Evolutionary conservation across 2,888 invertebrate species (phyloP).

Genomic region (Drosophila mimica): DNA sequence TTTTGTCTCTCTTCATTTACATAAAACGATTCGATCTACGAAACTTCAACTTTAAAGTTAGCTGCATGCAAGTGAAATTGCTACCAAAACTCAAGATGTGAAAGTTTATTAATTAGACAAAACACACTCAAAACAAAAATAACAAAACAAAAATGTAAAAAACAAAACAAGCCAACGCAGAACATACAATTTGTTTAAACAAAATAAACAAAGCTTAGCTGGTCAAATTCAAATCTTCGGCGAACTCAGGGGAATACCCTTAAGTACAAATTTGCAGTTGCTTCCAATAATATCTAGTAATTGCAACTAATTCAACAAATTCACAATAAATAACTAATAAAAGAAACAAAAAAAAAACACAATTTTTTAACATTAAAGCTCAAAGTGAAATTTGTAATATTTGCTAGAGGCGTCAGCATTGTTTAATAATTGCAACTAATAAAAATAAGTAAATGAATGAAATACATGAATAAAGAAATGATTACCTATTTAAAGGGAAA

Average conservation of each 20-base stretch:
- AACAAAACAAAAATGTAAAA: constrained; percentile 2
- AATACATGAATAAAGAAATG: too few species aligned
- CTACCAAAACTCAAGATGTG: constrained; percentile 60
- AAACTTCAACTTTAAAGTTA: constrained; percentile 13
- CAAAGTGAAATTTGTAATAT: background rate
- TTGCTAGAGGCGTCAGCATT: too few species aligned
- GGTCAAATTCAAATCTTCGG: background rate
- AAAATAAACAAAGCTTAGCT: background rate
- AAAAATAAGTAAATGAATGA: too few species aligned
- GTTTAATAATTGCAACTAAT: background rate
- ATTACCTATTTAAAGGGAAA: too few species aligned
- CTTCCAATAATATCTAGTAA: background rate
- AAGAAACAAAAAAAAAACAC: background rate
- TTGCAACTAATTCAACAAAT: background rate
- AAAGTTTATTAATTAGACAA: constrained; percentile 77
- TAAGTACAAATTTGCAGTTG: background rate
- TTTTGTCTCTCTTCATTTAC: constrained; percentile 56
- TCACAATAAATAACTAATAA: background rate
- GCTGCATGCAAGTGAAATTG: constrained; percentile 70
- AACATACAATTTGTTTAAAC: background rate
- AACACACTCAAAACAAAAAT: constrained; percentile 16
- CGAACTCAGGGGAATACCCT: background rate
- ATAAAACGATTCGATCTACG: constrained; percentile 65
- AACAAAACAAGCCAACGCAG: constrained; percentile 6
- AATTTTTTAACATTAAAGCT: background rate